Evolutionary conservation across 2,113 vertebrate genomes (phyloP).

Genomic region (Cololabis saira): DNA sequence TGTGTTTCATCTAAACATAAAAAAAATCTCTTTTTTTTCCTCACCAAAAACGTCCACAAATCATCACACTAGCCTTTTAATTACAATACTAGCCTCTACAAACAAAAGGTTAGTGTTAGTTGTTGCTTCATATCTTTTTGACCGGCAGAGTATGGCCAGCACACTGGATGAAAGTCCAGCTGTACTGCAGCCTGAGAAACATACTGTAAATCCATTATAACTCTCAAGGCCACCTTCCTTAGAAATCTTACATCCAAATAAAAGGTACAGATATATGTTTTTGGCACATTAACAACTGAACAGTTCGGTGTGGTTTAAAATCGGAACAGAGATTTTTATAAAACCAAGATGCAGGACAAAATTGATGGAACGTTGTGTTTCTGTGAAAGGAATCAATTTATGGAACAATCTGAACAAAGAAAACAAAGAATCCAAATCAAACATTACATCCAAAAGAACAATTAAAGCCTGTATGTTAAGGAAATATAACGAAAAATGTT

Average conservation of each 20-base stretch:
- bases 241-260: not conserved
- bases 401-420: too few relatives aligned
- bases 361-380: too few relatives aligned
- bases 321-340: too few relatives aligned
- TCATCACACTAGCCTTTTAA: conserved; percentile 3
- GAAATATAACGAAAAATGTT: too few relatives aligned
- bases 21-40: conserved; percentile 5
- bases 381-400: too few relatives aligned
- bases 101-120: conserved; percentile 23
- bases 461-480: too few relatives aligned
- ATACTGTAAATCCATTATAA: too few relatives aligned
- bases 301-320: conserved; percentile 25
- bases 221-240: too few relatives aligned
- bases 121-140: conserved; percentile 39
- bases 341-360: too few relatives aligned
- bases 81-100: not conserved
- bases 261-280: conserved; percentile 18
- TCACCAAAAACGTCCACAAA: conserved; percentile 10
- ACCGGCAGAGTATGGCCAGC: conserved; percentile 28
- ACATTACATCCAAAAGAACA: too few relatives aligned
- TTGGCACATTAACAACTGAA: conserved; percentile 23
- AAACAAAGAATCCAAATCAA: too few relatives aligned
- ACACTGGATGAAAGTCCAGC: conserved; percentile 66
- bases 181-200: conserved; percentile 41
- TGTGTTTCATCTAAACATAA: not conserved